Evolutionary conservation across 2,888 invertebrate genomes (phyloP), one percentile per base, ranked within the genome.

Genomic region (Stenodema calcarata): DNA sequence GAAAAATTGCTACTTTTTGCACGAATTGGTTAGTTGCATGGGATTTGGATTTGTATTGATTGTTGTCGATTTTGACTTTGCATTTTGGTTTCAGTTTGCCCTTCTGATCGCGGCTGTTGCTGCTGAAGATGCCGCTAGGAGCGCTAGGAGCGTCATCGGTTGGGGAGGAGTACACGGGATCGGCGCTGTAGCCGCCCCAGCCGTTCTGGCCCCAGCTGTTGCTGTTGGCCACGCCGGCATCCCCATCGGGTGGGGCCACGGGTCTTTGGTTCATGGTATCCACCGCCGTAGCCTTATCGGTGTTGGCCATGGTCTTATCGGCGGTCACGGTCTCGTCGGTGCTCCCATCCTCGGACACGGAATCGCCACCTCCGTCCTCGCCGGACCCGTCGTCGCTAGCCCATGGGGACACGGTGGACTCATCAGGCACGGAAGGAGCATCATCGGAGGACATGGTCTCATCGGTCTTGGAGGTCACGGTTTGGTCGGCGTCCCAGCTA

Each of bases 31-130:
- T n/a, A n/a, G n/a, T n/a, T n/a, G n/a, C n/a, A n/a, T n/a, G n/a
- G n/a, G 2, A 35, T 35, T 35, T 35, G 2, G 7, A 35, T 2
- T 35, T 35, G 2, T 4, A 4, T 35, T 35, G 4, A 35, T 35
- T 35, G 2, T 4, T 35, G 2, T 35, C 7, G 35, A 35, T 35
- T 35, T 35, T 2, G 35, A 35, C 35, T 35, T n/a, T 35, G 35
- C 2, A 35, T 4, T 35, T 35, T 35, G 35, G 0, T 82, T 82
- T 4, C 30, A 84, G 84, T 84, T 84, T 47, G 84, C 84, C 54
- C 84, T 84, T 28, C 44, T 84, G 70, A 35, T 84, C 28, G 84
- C 84, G 75, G 84, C 84, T 27, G 84, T 84, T 28, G 84, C 84
- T 73, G 84, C 84, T 11, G 73, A 84, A 84, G 84, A 84, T 73